Base-by-base conservation (phyloP, 2,797 vertebrate genomes). In the Semotilus atromaculatus region DNA sequence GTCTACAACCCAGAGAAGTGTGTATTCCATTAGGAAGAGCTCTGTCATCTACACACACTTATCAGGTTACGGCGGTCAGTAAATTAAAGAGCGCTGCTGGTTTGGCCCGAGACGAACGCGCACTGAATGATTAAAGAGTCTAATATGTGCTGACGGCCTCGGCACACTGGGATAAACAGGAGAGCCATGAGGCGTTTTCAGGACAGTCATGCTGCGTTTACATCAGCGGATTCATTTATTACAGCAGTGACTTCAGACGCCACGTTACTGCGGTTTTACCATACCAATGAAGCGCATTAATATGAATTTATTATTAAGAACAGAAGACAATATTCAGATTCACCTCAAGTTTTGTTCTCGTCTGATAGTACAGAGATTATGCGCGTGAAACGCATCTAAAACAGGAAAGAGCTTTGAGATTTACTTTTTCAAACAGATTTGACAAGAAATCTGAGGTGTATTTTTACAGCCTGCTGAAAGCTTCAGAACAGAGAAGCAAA, bases 1-100 rank as follows among this genome's bases (percentile, higher is more conserved):
- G 90, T 99, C 95, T 99, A 99, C 94, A 99, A 99, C 93, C 94
- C 97, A 51, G 97, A 99, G 93, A 99, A 97, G 98, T 99, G 92
- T 29, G 97, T 96, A 89, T 90, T 85, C 80, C 76, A 29, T 84
- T 89, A 87, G 58, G 29, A 80, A 94, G 90, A 94, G 90, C 93
- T 95, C 94, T 95, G 93, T 94, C 94, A 95, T 95, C 95, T 94
- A 89, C 92, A 92, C 92, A 89, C 89, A 91, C 94, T 96, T 90
- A 95, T 96, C 94, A 92, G 91, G 94, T 95, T 95, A 92, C 95
- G 91, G 66, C 90, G 93, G 91, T 90, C 91, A 70, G 92, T 91
- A 93, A 94, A 96, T 95, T 93, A 96, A 94, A 96, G 95, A 92
- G 93, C 77, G n/a, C 75, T 78, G 71, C 64, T 85, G 80, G 88